These are phyloP conservation scores for Theocolax elegans DNA, from an alignment of 1,140 invertebrate species.

Conservation along the genomic window DNA sequence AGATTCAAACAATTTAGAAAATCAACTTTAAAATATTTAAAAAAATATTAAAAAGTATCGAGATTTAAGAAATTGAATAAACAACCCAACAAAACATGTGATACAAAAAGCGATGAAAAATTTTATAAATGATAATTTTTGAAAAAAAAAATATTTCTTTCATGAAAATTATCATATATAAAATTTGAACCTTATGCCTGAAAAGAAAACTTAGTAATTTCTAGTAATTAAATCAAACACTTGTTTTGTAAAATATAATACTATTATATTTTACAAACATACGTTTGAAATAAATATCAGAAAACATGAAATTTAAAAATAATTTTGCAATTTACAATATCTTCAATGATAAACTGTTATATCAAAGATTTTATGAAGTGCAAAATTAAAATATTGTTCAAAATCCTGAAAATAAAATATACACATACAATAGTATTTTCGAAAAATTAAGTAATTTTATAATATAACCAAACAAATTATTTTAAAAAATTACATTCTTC, in stretches of 20 bases:
- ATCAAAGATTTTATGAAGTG: constrained; percentile 8
- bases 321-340: constrained; percentile 21
- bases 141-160: not conserved
- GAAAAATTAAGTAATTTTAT: not conserved
- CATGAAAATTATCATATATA: constrained; percentile 2
- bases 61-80: not conserved
- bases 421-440: not conserved
- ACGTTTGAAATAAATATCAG: not conserved
- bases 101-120: not conserved
- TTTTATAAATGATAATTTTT: constrained; percentile 8
- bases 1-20: not conserved
- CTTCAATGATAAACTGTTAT: not conserved
- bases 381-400: constrained; percentile 3
- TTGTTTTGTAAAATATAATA: constrained; percentile 1
- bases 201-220: not conserved
- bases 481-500: not conserved
- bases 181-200: constrained; percentile 20
- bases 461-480: not conserved
- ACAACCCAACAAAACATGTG: too few relatives aligned
- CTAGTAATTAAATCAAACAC: not conserved
- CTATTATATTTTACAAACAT: not conserved
- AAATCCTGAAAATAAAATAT: not conserved
- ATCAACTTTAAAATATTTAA: not conserved
- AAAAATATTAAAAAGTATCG: not conserved
- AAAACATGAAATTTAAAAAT: not conserved